phyloP scores from a whole-genome alignment of 2,113 vertebrate genomes.

The Paralichthys olivaceus region DNA sequence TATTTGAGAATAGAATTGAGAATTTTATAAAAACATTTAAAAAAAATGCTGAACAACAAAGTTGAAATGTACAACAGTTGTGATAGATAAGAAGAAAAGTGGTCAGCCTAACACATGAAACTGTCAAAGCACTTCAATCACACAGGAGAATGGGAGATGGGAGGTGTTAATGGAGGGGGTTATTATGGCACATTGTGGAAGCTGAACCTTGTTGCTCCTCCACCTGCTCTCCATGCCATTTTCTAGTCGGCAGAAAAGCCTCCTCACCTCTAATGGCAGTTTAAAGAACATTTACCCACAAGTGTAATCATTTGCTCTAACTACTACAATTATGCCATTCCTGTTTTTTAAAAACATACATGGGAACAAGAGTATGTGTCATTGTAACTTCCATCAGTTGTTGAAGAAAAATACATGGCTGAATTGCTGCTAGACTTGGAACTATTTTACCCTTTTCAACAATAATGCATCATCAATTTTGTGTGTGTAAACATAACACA shows the following conservation, averaged over 20 bases:
- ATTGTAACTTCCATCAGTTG: slow-evolving; percentile 66
- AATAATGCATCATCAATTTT: slow-evolving; percentile 60
- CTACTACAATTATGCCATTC: slow-evolving; percentile 79
- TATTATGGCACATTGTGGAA: slow-evolving; percentile 77
- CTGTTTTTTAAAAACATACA: slow-evolving; percentile 59
- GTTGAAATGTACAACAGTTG: slow-evolving; percentile 30
- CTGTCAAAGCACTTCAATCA: slow-evolving; percentile 64
- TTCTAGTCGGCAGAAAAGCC: slow-evolving; percentile 61
- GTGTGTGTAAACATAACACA: slow-evolving; percentile 58
- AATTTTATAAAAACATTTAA: neutral
- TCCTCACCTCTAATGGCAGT: slow-evolving; percentile 75
- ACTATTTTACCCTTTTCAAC: slow-evolving; percentile 47
- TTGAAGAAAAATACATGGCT: slow-evolving; percentile 56
- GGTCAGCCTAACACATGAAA: slow-evolving; percentile 60
- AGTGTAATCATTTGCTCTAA: slow-evolving; percentile 81
- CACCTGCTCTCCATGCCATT: slow-evolving; percentile 66
- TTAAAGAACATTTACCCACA: slow-evolving; percentile 77
- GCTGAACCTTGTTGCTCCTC: slow-evolving; percentile 61
- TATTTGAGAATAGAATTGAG: neutral
- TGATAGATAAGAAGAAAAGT: slow-evolving; percentile 53
- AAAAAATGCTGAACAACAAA: slow-evolving; percentile 5
- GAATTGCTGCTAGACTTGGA: slow-evolving; percentile 65
- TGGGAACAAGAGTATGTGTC: slow-evolving; percentile 55
- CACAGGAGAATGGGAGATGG: slow-evolving; percentile 64
- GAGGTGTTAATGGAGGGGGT: slow-evolving; percentile 69